These are phyloP conservation scores for Sebastes vulpes DNA, from an alignment of 2,797 vertebrate species.

Conservation along the genomic window DNA sequence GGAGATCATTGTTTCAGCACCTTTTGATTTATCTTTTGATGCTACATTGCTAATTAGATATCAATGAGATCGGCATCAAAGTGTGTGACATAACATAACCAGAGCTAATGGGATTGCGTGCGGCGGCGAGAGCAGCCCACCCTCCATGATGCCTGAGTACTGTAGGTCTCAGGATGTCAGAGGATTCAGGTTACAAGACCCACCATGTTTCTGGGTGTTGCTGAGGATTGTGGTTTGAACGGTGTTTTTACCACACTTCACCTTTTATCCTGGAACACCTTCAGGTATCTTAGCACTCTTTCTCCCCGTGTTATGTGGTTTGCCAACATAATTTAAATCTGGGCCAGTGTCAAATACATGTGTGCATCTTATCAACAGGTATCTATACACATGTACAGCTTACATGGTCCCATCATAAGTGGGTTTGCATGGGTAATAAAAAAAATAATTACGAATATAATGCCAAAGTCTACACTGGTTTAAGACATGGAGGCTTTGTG, in stretches of 20 bases:
- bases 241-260: slow-evolving; percentile 22
- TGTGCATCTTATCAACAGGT: not conserved
- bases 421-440: not conserved
- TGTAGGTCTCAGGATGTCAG: slow-evolving; percentile 19
- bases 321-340: not conserved
- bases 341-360: not conserved
- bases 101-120: slow-evolving; percentile 13
- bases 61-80: not conserved
- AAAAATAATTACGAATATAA: not conserved
- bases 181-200: slow-evolving; percentile 48
- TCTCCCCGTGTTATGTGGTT: not conserved
- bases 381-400: not conserved
- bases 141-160: slow-evolving; percentile 30
- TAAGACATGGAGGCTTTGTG: not conserved
- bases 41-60: not conserved
- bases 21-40: not conserved
- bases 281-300: not conserved
- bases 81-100: slow-evolving; percentile 2
- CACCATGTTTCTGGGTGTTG: slow-evolving; percentile 21
- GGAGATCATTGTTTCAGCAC: not conserved
- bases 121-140: slow-evolving; percentile 15
- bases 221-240: slow-evolving; percentile 24
- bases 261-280: slow-evolving; percentile 14
- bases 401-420: not conserved
- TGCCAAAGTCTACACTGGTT: not conserved